Evolutionary conservation across 2,888 invertebrate species (phyloP).

Genomic region (Oxytorus armatus): DNA sequence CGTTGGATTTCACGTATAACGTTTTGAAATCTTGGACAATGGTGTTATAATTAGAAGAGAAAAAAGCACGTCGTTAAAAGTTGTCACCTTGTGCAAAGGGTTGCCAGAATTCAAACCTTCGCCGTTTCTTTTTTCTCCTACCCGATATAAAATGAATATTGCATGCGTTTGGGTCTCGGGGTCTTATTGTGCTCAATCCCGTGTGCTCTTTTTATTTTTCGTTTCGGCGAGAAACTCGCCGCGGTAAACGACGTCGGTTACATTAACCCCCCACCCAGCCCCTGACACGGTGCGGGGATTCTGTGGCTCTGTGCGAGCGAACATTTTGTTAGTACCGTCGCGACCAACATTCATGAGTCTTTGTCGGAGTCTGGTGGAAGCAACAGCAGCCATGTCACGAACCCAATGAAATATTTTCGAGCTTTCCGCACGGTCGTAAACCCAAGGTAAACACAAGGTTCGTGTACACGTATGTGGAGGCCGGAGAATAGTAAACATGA

Average conservation of each 20-base stretch:
- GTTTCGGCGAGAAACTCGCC: constrained; percentile 45
- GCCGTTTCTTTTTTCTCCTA: constrained; percentile 6
- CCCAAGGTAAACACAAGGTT: too few relatives aligned
- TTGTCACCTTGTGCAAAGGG: constrained; percentile 26
- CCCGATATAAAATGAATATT: constrained; percentile 59
- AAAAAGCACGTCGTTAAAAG: constrained; percentile 37
- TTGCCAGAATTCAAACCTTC: constrained; percentile 29
- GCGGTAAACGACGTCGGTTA: constrained; percentile 59
- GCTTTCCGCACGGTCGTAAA: constrained; percentile 11
- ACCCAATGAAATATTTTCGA: constrained; percentile 52
- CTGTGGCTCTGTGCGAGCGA: constrained; percentile 44
- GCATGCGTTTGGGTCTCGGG: constrained; percentile 54
- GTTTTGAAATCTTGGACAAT: too few relatives aligned
- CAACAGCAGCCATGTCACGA: constrained; percentile 40
- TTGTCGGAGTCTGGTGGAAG: constrained; percentile 22
- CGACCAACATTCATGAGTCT: constrained; percentile 55
- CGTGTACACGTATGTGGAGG: too few relatives aligned
- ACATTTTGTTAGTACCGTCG: constrained; percentile 75
- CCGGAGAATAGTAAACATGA: too few relatives aligned
- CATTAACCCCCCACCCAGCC: constrained; percentile 47
- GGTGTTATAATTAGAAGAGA: neutral
- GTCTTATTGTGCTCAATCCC: constrained; percentile 26
- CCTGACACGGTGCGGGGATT: neutral
- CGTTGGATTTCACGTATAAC: too few relatives aligned
- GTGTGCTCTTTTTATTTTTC: constrained; percentile 59